These are phyloP conservation scores for Spatulosminthurus flaviceps DNA, from an alignment of 2,888 invertebrate genomes.

Conservation along the genomic window DNA sequence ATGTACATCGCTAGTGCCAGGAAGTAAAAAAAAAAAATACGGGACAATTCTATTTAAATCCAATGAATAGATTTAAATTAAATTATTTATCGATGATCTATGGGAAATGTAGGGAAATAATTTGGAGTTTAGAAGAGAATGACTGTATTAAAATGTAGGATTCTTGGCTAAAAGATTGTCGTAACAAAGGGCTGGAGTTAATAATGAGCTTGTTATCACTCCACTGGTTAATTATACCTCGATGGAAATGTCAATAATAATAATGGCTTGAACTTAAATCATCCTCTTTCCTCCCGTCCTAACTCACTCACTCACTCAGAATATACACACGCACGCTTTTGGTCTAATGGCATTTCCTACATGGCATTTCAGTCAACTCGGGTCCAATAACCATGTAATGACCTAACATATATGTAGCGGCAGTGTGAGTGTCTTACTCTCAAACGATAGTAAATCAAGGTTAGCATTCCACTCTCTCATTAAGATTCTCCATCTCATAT, in stretches of 20 bases:
- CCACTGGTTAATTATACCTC: conserved; percentile 23
- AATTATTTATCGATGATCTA: no score
- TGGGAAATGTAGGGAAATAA: no score
- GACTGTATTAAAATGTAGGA: no score
- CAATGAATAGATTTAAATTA: no score
- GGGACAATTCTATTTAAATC: no score
- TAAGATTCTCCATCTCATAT: not conserved
- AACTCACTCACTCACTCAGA: not conserved
- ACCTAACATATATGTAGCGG: not conserved
- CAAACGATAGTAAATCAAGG: not conserved
- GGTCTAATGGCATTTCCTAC: conserved; percentile 16
- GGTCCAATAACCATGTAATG: conserved; percentile 3
- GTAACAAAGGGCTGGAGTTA: not conserved
- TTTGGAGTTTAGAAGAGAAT: no score
- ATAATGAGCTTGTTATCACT: conserved; percentile 27
- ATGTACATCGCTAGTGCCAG: no score
- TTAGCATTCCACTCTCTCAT: conserved; percentile 8
- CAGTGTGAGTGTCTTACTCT: conserved; percentile 15
- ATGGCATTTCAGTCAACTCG: conserved; percentile 2
- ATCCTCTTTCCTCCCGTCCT: no score
- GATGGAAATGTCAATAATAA: conserved; percentile 37
- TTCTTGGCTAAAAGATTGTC: not conserved
- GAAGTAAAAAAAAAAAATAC: no score
- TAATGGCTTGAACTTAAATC: conserved; percentile 16
- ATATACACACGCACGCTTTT: not conserved